Base-by-base conservation (phyloP, 1,140 invertebrate genomes). In the Diachasma alloeum region DNA sequence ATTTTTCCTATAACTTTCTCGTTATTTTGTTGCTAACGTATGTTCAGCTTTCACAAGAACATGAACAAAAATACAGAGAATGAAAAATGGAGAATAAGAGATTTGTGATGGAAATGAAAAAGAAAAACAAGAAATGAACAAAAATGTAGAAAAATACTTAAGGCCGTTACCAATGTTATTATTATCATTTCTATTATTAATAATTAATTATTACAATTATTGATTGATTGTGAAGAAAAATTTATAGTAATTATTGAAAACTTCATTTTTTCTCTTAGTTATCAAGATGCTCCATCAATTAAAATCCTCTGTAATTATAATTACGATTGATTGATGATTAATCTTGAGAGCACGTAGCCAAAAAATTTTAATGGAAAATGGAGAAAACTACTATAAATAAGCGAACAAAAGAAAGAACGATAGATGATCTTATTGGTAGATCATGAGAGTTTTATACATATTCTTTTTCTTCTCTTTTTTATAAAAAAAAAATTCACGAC, bases 161-260 rank as follows among this genome's bases (percentile, higher is more conserved):
- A 81, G 81, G 82, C 82, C 83, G 84, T 87, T 86, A 85, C 84
- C 83, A 86, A 85, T 87, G 85, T 87, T 87, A 85, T 85, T 84
- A 82, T 82, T 83, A 81, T 76, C 80, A 78, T 79, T 83, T 81
- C 56, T 75, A 81, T 78, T 74, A 78, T 72, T 59, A 82, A 75
- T 75, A 44, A 75, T 75, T 69, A 69, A 53, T 76, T 53, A 71
- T 76, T 71, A 79, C 37, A 4, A 71, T 22, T 36, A 59, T 73
- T 59, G 19, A 63, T 63, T 6, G 5, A 19, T 63, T 63, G 19
- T 53, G 48, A 17, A 31, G 59, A 24, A 63, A 63, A 24, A 26
- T 63, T 31, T 63, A 63, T 26, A 15, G 24, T 63, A 63, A 63
- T 63, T 10, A 24, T 63, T 24, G 4, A 9, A 26, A 63, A 26